These are phyloP conservation scores for Anoura caudifer DNA, from an alignment of 2,113 vertebrate genomes.

Conservation along the genomic window DNA sequence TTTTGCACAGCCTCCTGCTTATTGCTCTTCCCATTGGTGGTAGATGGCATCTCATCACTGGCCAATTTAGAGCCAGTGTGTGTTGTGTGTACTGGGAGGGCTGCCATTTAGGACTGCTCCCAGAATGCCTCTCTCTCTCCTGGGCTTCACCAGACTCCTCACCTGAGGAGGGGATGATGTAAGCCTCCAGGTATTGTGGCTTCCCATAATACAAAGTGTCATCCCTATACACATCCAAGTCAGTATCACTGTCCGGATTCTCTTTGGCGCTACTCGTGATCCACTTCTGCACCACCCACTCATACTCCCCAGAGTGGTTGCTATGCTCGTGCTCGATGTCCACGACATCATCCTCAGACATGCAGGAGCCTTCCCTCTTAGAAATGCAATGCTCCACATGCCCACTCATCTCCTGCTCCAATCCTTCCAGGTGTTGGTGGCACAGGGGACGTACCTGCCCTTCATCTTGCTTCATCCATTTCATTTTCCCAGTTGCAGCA, in stretches of 20 bases:
- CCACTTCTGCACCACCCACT: conserved; percentile 98
- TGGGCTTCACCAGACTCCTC: conserved; percentile 98
- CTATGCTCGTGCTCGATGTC: conserved; percentile 96
- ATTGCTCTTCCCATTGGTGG: conserved; percentile 96
- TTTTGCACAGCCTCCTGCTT: conserved; percentile 95
- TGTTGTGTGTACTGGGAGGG: conserved; percentile 96
- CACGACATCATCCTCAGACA: conserved; percentile 93
- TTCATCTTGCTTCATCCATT: conserved; percentile 99
- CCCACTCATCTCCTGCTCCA: conserved; percentile 99
- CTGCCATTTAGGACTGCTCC: conserved; percentile 97
- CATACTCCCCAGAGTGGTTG: conserved; percentile 97
- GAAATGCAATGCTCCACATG: conserved; percentile 99
- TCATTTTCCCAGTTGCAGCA: conserved; percentile 99
- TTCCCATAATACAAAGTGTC: conserved; percentile 99
- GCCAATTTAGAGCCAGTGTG: conserved; percentile 97
- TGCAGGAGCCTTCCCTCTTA: conserved; percentile 95
- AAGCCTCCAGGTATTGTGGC: conserved; percentile 98
- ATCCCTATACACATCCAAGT: conserved; percentile 97
- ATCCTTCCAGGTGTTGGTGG: conserved; percentile 96
- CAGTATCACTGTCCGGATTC: conserved; percentile 95
- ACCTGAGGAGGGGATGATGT: conserved; percentile 97
- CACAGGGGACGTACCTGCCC: conserved; percentile 99
- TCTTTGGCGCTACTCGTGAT: conserved; percentile 97
- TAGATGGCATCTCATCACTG: conserved; percentile 98
- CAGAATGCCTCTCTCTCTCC: conserved; percentile 96